Evolutionary conservation across 2,113 vertebrate genomes (phyloP).

Genomic region (Catharus minimus): DNA sequence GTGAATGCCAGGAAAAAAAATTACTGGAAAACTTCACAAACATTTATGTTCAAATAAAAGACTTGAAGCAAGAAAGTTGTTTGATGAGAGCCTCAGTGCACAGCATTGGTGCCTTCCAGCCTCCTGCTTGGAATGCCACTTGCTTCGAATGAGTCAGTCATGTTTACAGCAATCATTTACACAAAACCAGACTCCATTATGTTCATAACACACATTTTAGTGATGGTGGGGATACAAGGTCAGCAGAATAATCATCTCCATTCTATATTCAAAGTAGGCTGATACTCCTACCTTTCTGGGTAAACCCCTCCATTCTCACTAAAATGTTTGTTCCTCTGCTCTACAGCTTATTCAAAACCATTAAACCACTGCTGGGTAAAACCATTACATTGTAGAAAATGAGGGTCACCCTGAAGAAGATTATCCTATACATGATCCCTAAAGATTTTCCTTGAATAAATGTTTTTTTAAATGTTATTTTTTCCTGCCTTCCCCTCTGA

Average conservation of each 20-base stretch:
- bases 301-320: not conserved
- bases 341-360: conserved; percentile 25
- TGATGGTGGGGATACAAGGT: not conserved
- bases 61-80: not conserved
- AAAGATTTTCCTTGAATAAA: conserved; percentile 44
- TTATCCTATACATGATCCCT: conserved; percentile 35
- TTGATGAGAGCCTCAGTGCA: not conserved
- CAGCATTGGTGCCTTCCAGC: not conserved
- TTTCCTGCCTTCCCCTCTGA: not conserved
- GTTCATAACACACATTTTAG: not conserved
- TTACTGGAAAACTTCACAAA: conserved; percentile 48
- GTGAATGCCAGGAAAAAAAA: conserved; percentile 61
- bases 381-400: conserved; percentile 25
- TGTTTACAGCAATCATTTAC: not conserved
- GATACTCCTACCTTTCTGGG: not conserved
- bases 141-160: not conserved
- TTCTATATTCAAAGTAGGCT: not conserved
- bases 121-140: not conserved
- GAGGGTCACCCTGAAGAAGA: conserved; percentile 45
- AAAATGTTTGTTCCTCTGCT: not conserved
- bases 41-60: conserved; percentile 47
- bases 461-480: not conserved
- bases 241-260: not conserved
- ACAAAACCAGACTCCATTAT: not conserved
- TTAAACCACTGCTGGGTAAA: conserved; percentile 37